Conservation (phyloP, 1,140 invertebrate genomes). For the Platyura marginata region DNA sequence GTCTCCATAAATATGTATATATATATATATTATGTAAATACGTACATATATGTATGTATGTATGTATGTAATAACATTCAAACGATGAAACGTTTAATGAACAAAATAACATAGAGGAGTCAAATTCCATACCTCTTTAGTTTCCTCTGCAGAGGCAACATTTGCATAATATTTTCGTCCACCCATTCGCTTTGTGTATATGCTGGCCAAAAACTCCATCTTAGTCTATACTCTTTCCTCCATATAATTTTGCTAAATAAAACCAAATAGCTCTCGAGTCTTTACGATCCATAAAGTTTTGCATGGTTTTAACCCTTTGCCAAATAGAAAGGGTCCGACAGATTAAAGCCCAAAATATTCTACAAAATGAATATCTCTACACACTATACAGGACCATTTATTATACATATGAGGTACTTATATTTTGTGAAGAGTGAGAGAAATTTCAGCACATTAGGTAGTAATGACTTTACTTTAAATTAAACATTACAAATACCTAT, state of each 20-base stretch:
- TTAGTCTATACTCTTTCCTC: not conserved
- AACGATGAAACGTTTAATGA: slow-evolving; percentile 3
- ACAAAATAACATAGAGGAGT: not conserved
- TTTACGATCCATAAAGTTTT: slow-evolving; percentile 3
- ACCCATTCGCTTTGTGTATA: slow-evolving; percentile 1
- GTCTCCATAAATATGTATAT: not conserved
- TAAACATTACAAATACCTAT: slow-evolving; percentile 1
- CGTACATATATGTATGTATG: not conserved
- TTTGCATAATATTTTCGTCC: not conserved
- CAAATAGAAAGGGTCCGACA: not conserved
- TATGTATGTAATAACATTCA: not conserved
- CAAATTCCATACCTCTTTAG: not conserved
- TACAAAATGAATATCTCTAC: slow-evolving; percentile 1
- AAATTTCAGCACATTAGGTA: not conserved
- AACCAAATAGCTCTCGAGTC: slow-evolving; percentile 3
- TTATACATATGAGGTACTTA: not conserved
- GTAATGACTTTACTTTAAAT: slow-evolving; percentile 1
- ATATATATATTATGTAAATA: not conserved
- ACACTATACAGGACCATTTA: not conserved
- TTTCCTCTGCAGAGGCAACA: not conserved
- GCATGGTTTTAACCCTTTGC: slow-evolving; percentile 1
- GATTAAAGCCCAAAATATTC: slow-evolving; percentile 4
- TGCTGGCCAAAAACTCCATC: not conserved
- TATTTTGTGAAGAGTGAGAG: not conserved
- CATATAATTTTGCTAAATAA: not conserved